phyloP scores from a whole-genome alignment of 2,113 vertebrate genomes.

The Choloepus hoffmanni region DNA sequence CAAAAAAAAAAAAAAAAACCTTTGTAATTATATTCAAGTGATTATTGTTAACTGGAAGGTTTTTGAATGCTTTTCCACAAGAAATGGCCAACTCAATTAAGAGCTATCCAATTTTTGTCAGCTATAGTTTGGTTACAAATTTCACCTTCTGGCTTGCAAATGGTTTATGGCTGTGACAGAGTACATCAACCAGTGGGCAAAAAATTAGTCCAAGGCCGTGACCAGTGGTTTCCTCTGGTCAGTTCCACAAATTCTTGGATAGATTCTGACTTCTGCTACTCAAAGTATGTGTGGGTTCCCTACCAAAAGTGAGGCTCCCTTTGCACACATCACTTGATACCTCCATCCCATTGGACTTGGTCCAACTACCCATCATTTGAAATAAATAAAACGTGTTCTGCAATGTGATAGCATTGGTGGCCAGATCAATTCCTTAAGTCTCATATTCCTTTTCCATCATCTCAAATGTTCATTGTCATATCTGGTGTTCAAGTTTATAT shows the following conservation, averaged over 20 bases:
- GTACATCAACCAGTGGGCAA: neutral
- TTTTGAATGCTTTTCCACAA: neutral
- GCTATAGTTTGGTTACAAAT: constrained; percentile 17
- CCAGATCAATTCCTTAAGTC: neutral
- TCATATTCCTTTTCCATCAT: neutral
- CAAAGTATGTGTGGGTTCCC: neutral
- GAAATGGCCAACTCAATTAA: neutral
- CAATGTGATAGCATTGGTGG: neutral
- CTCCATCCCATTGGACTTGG: neutral
- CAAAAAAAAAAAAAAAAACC: neutral
- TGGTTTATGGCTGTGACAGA: neutral
- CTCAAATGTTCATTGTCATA: neutral
- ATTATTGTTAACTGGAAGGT: neutral
- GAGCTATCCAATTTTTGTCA: neutral
- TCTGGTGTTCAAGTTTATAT: neutral
- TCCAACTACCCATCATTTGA: neutral
- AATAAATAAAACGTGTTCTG: neutral
- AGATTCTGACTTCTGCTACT: neutral
- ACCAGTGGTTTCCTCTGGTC: neutral
- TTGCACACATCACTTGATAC: neutral
- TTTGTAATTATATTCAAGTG: constrained; percentile 18
- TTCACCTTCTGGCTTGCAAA: constrained; percentile 13
- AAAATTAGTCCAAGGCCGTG: constrained; percentile 3
- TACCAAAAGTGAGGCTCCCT: neutral
- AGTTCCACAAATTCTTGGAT: neutral